Percentiles rank a stretch among this genome's conserved stretches.
Evolutionary conservation across 2,113 vertebrate species (phyloP).

Genomic region (Motacilla tschutschensis): DNA sequence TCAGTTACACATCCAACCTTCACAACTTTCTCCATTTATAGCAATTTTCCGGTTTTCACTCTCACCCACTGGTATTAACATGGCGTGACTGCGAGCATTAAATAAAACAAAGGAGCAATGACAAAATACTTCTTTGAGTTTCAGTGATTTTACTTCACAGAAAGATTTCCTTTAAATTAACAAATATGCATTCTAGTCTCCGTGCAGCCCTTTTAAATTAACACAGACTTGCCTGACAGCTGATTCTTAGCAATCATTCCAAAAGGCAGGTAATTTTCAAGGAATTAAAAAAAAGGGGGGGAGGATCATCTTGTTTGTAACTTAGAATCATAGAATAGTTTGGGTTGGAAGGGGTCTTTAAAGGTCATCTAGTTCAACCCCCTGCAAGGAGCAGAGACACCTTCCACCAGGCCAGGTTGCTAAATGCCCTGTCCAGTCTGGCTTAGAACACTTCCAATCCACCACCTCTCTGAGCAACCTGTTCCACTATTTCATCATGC

Average conservation of each 20-base stretch:
- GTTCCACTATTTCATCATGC: neutral
- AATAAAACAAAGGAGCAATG: conserved; percentile 4
- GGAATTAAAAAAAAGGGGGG: neutral
- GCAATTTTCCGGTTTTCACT: neutral
- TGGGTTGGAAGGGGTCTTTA: neutral
- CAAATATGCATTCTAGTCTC: neutral
- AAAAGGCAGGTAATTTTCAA: neutral
- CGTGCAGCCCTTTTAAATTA: neutral
- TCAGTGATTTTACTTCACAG: neutral
- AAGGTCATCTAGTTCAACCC: neutral
- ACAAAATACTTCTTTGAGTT: neutral
- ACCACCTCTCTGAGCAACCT: neutral
- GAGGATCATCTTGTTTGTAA: neutral
- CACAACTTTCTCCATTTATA: neutral
- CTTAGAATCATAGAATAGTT: neutral
- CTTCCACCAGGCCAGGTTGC: neutral
- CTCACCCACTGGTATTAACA: neutral
- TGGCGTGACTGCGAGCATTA: neutral
- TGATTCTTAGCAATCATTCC: neutral
- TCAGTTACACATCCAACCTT: neutral
- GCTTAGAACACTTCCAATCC: neutral
- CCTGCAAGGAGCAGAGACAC: neutral
- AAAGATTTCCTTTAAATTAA: neutral
- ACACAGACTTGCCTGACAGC: rapidly evolving
- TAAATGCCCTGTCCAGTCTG: neutral